A percentile compares a stretch with the other conserved stretches of the same genome.
phyloP scores from a whole-genome alignment of 1,140 invertebrate species.

The Planococcus citri region DNA sequence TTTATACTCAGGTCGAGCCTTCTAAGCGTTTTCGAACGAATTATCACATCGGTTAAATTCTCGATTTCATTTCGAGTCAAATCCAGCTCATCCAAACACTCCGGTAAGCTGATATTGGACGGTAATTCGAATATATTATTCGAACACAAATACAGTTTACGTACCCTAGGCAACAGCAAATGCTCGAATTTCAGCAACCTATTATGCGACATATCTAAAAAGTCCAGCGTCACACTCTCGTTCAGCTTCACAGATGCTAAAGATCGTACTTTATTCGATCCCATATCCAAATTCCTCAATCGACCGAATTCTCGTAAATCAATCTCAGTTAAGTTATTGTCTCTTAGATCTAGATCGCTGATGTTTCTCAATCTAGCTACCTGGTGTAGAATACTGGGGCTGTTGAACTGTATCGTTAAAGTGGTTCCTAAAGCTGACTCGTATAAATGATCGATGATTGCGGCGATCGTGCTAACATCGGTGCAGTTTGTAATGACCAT shows the following conservation, averaged over 20 bases:
- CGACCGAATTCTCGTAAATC: neutral
- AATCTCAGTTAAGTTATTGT: neutral
- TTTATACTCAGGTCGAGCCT: neutral
- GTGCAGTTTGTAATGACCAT: neutral
- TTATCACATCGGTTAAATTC: neutral
- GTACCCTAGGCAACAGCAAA: neutral
- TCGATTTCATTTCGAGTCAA: constrained; percentile 5
- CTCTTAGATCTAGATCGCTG: neutral
- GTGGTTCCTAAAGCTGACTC: neutral
- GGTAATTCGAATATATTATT: constrained; percentile 1
- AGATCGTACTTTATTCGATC: neutral
- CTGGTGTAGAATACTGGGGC: neutral
- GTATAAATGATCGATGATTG: neutral
- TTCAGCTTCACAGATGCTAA: neutral
- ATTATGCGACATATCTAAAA: neutral
- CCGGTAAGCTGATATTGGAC: neutral
- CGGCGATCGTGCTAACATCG: neutral
- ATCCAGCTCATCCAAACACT: neutral
- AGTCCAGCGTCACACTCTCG: neutral
- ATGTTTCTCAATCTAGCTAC: neutral
- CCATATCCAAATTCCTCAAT: neutral
- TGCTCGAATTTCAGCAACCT: neutral
- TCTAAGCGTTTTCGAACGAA: neutral
- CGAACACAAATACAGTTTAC: neutral
- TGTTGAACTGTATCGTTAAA: neutral